Conservation (phyloP, 1,140 invertebrate species). For the Amyelois transitella region DNA sequence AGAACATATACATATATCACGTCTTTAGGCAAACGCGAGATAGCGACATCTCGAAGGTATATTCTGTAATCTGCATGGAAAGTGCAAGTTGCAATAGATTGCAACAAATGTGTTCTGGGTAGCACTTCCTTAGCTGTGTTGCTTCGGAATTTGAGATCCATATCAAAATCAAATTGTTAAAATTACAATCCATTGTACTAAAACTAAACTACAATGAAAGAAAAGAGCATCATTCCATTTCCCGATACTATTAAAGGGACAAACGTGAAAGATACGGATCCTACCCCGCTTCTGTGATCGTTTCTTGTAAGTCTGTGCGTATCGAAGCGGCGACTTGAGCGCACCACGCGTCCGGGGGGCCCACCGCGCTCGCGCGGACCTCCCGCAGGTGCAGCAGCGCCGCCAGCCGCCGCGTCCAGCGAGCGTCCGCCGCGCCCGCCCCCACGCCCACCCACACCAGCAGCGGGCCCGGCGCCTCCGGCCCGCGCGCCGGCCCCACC, state of each 20-base stretch:
- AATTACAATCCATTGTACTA: too few species aligned
- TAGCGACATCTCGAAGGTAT: too few species aligned
- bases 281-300: conserved; percentile 26
- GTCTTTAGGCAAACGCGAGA: too few species aligned
- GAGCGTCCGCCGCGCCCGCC: conserved; percentile 4
- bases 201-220: too few species aligned
- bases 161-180: too few species aligned
- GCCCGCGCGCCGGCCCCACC: conserved; percentile 14
- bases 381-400: conserved; percentile 27
- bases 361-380: conserved; percentile 14
- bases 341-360: conserved; percentile 13
- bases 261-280: background rate
- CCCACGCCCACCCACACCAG: conserved; percentile 3
- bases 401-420: conserved; percentile 25
- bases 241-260: background rate
- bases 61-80: too few species aligned
- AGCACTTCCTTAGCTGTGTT: too few species aligned
- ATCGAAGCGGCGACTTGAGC: conserved; percentile 11
- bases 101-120: too few species aligned
- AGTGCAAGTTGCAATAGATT: too few species aligned
- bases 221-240: too few species aligned
- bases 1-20: too few species aligned
- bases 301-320: conserved; percentile 18
- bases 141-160: too few species aligned
- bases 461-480: conserved; percentile 1